Percentiles rank a stretch among this genome's conserved stretches.
Evolutionary conservation across 92 coral and sea anemone species (phyloP).

Genomic region (Micromussa lordhowensis): DNA sequence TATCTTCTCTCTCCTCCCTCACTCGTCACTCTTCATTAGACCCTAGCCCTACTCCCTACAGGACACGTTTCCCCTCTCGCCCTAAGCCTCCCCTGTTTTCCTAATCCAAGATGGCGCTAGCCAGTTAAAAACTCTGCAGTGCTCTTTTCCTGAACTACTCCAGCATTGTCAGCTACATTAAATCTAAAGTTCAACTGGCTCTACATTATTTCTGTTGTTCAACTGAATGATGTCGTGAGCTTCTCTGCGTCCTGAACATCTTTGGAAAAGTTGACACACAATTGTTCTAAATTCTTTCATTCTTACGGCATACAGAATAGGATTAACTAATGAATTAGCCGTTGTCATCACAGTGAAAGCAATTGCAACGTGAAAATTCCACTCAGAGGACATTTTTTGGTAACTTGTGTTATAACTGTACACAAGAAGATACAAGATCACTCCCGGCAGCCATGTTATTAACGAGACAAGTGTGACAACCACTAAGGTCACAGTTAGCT

Average conservation of each 20-base stretch:
- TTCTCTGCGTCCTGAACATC: not conserved
- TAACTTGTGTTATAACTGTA: not conserved
- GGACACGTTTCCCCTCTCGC: too few species aligned
- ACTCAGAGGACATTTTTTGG: not conserved
- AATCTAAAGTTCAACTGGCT: not conserved
- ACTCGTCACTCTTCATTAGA: too few species aligned
- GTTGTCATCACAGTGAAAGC: not conserved
- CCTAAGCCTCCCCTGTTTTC: too few species aligned
- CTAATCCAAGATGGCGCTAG: too few species aligned
- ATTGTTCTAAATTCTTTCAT: not conserved
- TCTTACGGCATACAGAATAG: slow-evolving; percentile 9
- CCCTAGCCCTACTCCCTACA: too few species aligned
- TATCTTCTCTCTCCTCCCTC: too few species aligned
- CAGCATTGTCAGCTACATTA: too few species aligned
- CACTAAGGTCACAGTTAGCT: slow-evolving; percentile 2
- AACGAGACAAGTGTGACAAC: slow-evolving; percentile 4
- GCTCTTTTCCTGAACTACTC: too few species aligned
- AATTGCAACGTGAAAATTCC: not conserved
- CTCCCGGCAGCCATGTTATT: not conserved
- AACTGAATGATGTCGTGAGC: not conserved
- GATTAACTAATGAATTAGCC: slow-evolving; percentile 34
- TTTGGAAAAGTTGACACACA: not conserved
- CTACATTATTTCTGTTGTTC: not conserved
- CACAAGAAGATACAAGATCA: not conserved
- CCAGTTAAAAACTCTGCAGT: too few species aligned